These are phyloP conservation scores for Bilobella aurantiaca DNA, from an alignment of 1,140 invertebrate genomes.

Conservation along the genomic window DNA sequence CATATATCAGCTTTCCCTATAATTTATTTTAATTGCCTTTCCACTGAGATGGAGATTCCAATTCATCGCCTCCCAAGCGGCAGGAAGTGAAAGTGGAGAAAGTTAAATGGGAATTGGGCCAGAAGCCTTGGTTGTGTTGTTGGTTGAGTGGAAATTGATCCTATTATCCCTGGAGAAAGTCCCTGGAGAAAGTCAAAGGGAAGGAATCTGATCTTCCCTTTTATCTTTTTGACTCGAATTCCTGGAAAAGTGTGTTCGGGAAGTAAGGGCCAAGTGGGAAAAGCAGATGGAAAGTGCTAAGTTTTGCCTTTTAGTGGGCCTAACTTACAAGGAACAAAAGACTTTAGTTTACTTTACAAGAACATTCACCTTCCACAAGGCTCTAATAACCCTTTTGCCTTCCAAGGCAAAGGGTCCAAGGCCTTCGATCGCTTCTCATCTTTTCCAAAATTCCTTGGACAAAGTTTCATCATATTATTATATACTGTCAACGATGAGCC, in stretches of 20 bases:
- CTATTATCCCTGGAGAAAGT: neutral
- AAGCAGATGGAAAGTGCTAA: neutral
- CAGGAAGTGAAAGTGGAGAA: neutral
- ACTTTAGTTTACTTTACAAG: no score
- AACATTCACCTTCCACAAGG: no score
- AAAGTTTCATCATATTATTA: no score
- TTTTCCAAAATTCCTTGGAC: neutral
- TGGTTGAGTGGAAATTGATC: neutral
- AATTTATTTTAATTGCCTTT: slow-evolving; percentile 7
- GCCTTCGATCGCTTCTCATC: neutral
- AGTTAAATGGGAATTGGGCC: neutral
- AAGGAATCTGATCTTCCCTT: neutral
- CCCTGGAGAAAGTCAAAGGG: neutral
- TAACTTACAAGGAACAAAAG: no score
- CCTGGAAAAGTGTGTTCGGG: neutral
- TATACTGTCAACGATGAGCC: neutral
- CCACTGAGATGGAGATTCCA: neutral
- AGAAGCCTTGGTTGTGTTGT: neutral
- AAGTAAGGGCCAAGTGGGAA: neutral
- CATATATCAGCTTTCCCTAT: neutral
- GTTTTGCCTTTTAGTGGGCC: no score
- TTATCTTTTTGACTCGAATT: neutral
- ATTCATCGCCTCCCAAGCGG: neutral
- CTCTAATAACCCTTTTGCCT: neutral
- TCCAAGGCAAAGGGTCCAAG: neutral